Base-by-base conservation (phyloP, 92 coral and sea anemone genomes). In the Metridium senile region DNA sequence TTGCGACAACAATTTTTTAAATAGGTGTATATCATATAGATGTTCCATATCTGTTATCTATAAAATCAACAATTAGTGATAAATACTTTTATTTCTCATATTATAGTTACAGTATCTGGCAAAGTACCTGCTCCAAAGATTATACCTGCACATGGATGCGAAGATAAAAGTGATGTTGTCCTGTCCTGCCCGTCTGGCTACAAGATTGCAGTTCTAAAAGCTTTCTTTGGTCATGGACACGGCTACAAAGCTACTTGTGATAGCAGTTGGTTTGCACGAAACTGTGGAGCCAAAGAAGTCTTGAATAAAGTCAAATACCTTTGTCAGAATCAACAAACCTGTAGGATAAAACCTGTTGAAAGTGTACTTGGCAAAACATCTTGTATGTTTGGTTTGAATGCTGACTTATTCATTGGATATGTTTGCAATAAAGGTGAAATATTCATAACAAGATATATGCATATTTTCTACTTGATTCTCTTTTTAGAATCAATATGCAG, bases 221-320 rank as follows among this genome's bases (percentile, higher is more conserved):
- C 78, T 1, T 85, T 79, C 72, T 85, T 85, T 72, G 89, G 89
- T 20, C 89, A 85, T 65, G 89, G 89, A 0, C 81, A 74, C 30
- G 82, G 91, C 27, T 26, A 77, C 81, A 57, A 66, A 23, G 57
- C 87, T 21, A 77, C 77, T n/a, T 87, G 91, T 49, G 91, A 78
- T 65, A 62, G 62, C 76, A 66, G 77, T 61, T 78, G 69, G 82
- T 11, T 83, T n/a, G 39, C 73, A 3, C 91, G 83, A 64, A 74
- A 84, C 74, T 87, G 91, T 47, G 46, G 78, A 28, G 25, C 87
- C 8, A 81, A 1, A 0, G 53, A 63, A 0, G 71, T 56, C 0
- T 54, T 61, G 1, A 17, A 19, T 29, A 87, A 69, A 75, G 82
- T 87, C 33, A 87, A 72, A 47, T 78, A 54, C 22, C 72, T 87